Conservation (phyloP, 2,113 vertebrate species). For the Echinops telfairi region DNA sequence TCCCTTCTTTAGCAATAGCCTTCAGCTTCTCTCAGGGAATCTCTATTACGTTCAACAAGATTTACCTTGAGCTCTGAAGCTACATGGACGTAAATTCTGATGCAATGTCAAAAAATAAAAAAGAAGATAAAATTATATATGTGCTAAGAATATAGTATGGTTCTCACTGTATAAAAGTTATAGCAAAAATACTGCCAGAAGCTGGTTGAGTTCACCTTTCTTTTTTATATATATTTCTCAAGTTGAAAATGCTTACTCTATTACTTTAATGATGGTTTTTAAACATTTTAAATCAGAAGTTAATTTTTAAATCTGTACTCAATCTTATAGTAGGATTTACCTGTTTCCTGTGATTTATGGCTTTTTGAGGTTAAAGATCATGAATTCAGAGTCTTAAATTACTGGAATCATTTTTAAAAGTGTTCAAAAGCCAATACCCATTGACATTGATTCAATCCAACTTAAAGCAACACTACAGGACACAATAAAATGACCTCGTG, state of each 20-base stretch:
- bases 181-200: neutral
- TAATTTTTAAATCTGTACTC: neutral
- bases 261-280: neutral
- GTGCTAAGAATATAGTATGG: neutral
- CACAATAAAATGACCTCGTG: neutral
- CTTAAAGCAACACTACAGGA: neutral
- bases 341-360: neutral
- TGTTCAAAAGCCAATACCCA: neutral
- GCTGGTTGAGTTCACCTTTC: neutral
- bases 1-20: neutral
- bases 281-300: constrained; percentile 24
- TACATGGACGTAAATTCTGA: neutral
- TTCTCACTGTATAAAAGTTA: neutral
- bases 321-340: too few relatives aligned
- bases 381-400: neutral
- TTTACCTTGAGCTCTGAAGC: neutral
- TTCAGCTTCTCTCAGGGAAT: neutral
- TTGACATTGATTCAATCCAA: neutral
- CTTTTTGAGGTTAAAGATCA: neutral
- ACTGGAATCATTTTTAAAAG: neutral
- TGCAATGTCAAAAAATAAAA: neutral
- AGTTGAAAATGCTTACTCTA: neutral
- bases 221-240: constrained; percentile 6
- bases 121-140: neutral
- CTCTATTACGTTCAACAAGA: neutral